These are phyloP conservation scores for Apamea monoglypha DNA, from an alignment of 2,888 invertebrate species.

Conservation along the genomic window DNA sequence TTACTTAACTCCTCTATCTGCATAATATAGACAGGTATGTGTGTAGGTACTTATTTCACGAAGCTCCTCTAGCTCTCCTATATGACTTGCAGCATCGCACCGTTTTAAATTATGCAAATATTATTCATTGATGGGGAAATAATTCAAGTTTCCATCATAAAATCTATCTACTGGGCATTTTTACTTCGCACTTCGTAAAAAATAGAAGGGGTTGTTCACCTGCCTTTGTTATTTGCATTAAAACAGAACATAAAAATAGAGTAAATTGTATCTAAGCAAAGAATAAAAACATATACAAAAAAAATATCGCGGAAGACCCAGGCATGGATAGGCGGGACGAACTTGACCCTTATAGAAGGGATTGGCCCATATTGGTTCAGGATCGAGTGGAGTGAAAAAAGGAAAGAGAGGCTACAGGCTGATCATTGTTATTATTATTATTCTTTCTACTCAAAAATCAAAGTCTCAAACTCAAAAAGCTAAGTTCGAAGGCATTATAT, in stretches of 20 bases:
- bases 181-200: neutral
- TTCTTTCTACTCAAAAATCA: too few species aligned
- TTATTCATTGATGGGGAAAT: conserved; percentile 54
- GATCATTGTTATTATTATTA: neutral
- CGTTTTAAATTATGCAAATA: conserved; percentile 59
- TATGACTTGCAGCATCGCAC: conserved; percentile 36
- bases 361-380: neutral
- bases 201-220: conserved; percentile 1
- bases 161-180: conserved; percentile 40
- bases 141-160: conserved; percentile 39
- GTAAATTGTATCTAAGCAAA: neutral
- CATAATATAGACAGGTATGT: neutral
- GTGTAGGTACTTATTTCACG: neutral
- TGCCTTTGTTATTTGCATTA: neutral
- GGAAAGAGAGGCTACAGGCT: neutral
- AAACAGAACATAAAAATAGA: neutral
- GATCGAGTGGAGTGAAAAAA: neutral
- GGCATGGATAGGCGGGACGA: neutral
- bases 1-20: neutral
- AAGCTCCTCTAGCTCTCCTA: neutral
- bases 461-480: neutral
- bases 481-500: neutral
- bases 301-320: neutral
- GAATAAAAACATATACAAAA: too few species aligned
- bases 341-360: neutral